These are phyloP conservation scores for Eptesicus fuscus DNA, from an alignment of 2,113 vertebrate genomes.

Conservation along the genomic window DNA sequence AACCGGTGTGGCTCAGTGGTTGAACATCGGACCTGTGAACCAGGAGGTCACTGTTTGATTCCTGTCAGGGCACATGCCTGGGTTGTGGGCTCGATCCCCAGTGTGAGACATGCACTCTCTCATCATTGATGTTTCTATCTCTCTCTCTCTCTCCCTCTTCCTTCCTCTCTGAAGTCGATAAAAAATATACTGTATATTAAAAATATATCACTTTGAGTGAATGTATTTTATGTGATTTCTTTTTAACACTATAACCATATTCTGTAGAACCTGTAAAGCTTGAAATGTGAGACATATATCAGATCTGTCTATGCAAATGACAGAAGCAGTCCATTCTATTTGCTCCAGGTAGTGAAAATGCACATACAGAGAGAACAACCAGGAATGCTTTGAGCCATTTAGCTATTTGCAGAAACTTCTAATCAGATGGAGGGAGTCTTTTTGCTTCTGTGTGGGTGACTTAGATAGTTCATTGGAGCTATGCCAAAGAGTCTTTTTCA, in stretches of 20 bases:
- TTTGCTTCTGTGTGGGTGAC: constrained; percentile 70
- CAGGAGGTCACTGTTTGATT: too few species aligned
- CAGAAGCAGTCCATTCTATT: constrained; percentile 15
- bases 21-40: too few species aligned
- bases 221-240: neutral
- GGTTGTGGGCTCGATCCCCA: too few species aligned
- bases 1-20: too few species aligned
- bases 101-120: too few species aligned
- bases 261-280: neutral
- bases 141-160: too few species aligned
- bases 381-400: constrained; percentile 18
- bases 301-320: constrained; percentile 25
- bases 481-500: constrained; percentile 69
- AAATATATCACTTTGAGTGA: neutral
- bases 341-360: neutral
- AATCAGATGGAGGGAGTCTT: constrained; percentile 64
- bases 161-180: too few species aligned
- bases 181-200: neutral
- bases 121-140: too few species aligned
- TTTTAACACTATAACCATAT: neutral
- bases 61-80: too few species aligned
- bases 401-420: constrained; percentile 69
- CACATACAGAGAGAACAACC: constrained; percentile 32
- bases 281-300: constrained; percentile 15
- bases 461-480: constrained; percentile 69